Evolutionary conservation across 1,140 invertebrate species (phyloP), one percentile per base, ranked within the genome.

Genomic region (Diorhabda carinulata): DNA sequence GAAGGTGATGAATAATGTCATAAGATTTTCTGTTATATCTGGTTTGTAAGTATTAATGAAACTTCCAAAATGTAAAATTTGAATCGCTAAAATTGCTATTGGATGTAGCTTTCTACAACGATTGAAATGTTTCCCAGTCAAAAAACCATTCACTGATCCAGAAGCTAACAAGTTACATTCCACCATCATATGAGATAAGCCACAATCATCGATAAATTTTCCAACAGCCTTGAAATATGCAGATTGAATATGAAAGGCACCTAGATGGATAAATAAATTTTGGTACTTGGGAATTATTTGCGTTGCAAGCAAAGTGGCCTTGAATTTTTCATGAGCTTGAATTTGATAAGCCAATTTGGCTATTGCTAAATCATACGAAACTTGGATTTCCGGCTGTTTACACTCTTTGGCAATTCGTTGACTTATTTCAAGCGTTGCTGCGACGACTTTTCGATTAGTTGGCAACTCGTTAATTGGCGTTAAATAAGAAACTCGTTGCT

Each of bases 191-290:
- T 80, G 73, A 2, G 79, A 70, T 72, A 84, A 73, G 9, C 82
- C 83, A 76, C 80, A 82, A 56, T 81, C 76, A 58, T 72, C 66
- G 40, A 85, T 83, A 58, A 82, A 70, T 76, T 83, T 82, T 42
- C 83, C 84, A 41, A 85, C 41, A 2, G 80, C 81, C 76, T 82
- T 83, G 69, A 85, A 85, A 72, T 76, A 85, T 9, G 83, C 74
- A 78, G 84, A 76, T 77, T 79, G 78, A 5, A 84, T 78, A 70
- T 85, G 84, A 70, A 85, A 85, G 2, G 79, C 61, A 56, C 83
- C 84, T 6, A 84, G 69, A 71, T 83, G 79, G 44, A 85, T 82
- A 71, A 84, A 85, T 61, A 85, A 58, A 66, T 82, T 81, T 59
- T 82, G 66, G 73, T 78, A 82, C 47, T 5, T 62, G 5, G 77